A percentile compares a stretch with the other conserved stretches of the same genome.
phyloP scores from a whole-genome alignment of 2,888 invertebrate species.

The Saturnia pavonia region DNA sequence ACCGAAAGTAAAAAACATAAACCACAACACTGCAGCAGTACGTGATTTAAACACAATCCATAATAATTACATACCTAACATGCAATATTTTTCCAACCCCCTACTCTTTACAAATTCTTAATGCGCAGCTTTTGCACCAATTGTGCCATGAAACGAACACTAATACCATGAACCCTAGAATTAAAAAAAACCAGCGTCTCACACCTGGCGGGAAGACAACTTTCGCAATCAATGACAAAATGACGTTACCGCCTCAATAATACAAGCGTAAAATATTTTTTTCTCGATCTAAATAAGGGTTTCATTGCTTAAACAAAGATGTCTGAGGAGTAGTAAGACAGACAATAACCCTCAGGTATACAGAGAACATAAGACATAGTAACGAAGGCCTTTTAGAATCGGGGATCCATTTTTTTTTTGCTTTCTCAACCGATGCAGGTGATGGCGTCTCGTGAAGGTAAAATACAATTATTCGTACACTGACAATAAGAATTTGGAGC shows the following conservation, averaged over 20 bases:
- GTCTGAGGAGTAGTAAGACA: conserved; percentile 46
- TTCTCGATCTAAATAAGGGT: conserved; percentile 65
- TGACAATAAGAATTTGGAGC: conserved; percentile 63
- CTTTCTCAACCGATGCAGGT: conserved; percentile 63
- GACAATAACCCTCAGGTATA: conserved; percentile 59
- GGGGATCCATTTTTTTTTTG: conserved; percentile 64
- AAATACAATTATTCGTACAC: conserved; percentile 75
- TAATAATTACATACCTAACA: conserved; percentile 5
- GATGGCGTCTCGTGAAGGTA: conserved; percentile 63
- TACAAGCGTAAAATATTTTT: conserved; percentile 62
- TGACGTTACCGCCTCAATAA: conserved; percentile 48
- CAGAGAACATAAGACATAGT: conserved; percentile 72
- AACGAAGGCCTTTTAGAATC: conserved; percentile 71
- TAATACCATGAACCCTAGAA: conserved; percentile 63
- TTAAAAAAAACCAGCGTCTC: conserved; percentile 52
- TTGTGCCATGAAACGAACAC: conserved; percentile 56
- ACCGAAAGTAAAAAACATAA: conserved; percentile 49
- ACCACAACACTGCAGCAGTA: conserved; percentile 68
- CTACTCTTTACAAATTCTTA: conserved; percentile 70
- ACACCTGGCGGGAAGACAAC: conserved; percentile 73
- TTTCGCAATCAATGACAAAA: conserved; percentile 35
- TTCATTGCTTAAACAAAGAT: conserved; percentile 59
- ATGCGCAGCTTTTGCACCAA: conserved; percentile 77
- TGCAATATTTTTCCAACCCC: conserved; percentile 45
- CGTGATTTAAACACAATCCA: conserved; percentile 20